Base-by-base conservation (phyloP, 2,113 vertebrate genomes). In the Syrmaticus mikado region DNA sequence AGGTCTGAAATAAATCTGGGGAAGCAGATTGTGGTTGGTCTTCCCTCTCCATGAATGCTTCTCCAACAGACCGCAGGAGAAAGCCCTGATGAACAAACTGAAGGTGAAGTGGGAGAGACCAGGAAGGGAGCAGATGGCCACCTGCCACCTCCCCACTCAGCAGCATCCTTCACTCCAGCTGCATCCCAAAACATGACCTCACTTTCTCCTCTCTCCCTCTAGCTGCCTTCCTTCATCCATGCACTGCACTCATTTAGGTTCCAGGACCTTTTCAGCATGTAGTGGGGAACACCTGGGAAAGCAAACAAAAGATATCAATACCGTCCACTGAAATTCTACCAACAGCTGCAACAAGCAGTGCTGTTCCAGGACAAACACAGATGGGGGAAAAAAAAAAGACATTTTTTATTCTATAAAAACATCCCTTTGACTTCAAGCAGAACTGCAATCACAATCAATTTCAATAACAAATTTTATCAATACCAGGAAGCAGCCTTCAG, bases 1-100 rank as follows among this genome's bases (percentile, higher is more conserved):
- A n/a, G n/a, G n/a, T n/a, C n/a, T n/a, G n/a, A n/a, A n/a, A n/a
- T n/a, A n/a, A n/a, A n/a, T n/a, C n/a, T 88, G 17, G 36, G 40
- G 45, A 74, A 58, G 30, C 1, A 0, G 3, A 36, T 19, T 20
- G 45, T 28, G 15, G 20, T 34, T 85, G 43, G 34, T 55, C 60
- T 77, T 81, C 38, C 76, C 46, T 71, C 55, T 48, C 70, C 70
- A 10, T 45, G 61, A 71, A 65, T 0, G 2, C 32, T 72, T 82
- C 50, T 38, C 60, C 2, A 4, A 77, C 0, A 0, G 32, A 46
- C 65, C 48, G 4, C 24, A 80, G 55, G 75, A 91, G 67, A 76
- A 94, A 61, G 48, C 36, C 65, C 28, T 45, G 60, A 67, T 81
- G 76, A 92, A 85, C 91, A 87, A 92, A 94, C 41, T 75, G 89